Conservation (phyloP, 2,888 invertebrate species). For the Drosophila colorata region DNA sequence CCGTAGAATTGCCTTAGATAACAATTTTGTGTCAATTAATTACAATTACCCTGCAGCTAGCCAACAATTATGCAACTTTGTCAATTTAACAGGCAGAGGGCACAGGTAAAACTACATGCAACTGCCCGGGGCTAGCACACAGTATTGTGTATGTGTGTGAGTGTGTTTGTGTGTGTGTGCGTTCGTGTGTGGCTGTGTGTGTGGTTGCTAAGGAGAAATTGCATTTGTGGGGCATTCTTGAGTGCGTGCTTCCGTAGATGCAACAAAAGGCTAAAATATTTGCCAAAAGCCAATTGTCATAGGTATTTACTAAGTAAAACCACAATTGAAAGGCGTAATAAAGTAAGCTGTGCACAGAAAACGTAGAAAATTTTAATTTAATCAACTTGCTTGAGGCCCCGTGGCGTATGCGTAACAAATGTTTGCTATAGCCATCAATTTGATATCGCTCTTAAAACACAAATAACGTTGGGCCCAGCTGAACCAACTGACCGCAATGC, state of each 20-base stretch:
- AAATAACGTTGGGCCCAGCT: slow-evolving; percentile 6
- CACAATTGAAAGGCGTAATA: slow-evolving; percentile 31
- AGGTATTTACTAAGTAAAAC: slow-evolving; percentile 31
- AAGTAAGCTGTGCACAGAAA: slow-evolving; percentile 8
- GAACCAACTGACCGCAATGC: slow-evolving; percentile 6
- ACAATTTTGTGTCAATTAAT: slow-evolving; percentile 66
- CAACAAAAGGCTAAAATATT: slow-evolving; percentile 36
- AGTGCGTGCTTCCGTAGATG: slow-evolving; percentile 21
- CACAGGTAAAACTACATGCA: slow-evolving; percentile 24
- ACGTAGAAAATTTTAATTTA: slow-evolving; percentile 41
- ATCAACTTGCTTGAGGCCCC: slow-evolving; percentile 32
- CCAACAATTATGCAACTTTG: slow-evolving; percentile 54
- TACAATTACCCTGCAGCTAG: slow-evolving; percentile 59
- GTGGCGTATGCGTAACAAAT: slow-evolving; percentile 23
- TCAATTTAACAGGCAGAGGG: slow-evolving; percentile 33
- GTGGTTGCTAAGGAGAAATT: slow-evolving; percentile 7
- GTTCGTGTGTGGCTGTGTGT: not conserved
- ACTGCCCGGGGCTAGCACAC: slow-evolving; percentile 23
- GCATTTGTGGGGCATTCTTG: slow-evolving; percentile 15
- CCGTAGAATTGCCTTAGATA: slow-evolving; percentile 29
- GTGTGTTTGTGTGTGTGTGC: not conserved
- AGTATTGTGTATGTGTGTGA: not conserved
- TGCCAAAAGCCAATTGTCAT: slow-evolving; percentile 47
- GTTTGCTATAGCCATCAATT: slow-evolving; percentile 12
- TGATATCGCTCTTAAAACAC: slow-evolving; percentile 8